These are phyloP conservation scores for Plemyria rubiginata DNA, from an alignment of 2,888 invertebrate genomes.

Conservation along the genomic window DNA sequence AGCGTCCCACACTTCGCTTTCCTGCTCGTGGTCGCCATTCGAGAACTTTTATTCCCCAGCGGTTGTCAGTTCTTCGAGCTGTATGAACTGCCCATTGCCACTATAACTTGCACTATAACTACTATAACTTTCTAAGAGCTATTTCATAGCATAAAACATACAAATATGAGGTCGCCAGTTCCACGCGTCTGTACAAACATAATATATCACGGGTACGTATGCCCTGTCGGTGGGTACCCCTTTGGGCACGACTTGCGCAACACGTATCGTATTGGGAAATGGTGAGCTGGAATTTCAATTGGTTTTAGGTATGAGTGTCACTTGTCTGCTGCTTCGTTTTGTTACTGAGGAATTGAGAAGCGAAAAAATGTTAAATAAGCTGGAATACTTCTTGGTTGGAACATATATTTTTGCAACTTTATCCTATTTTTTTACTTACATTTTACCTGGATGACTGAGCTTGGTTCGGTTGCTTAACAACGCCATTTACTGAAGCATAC, in stretches of 20 bases:
- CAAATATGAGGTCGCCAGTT: constrained; percentile 12
- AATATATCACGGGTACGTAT: constrained; percentile 45
- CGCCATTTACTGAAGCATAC: no score
- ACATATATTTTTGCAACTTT: no score
- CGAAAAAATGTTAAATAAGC: constrained; percentile 10
- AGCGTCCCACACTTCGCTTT: no score
- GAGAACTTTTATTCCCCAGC: no score
- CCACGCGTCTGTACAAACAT: constrained; percentile 31
- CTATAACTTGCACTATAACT: no score
- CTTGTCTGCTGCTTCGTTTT: constrained; percentile 46
- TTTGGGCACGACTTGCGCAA: constrained; percentile 41
- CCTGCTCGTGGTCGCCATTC: no score
- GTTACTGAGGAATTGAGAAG: constrained; percentile 19
- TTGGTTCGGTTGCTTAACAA: no score
- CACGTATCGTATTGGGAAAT: constrained; percentile 64
- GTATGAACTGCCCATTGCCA: no score
- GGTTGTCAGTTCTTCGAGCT: no score
- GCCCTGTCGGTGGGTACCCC: constrained; percentile 40
- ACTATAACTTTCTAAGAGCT: no score
- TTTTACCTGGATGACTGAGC: no score
- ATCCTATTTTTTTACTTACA: no score
- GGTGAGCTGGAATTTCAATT: constrained; percentile 69
- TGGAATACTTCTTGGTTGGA: not conserved
- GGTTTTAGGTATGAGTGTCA: constrained; percentile 63
- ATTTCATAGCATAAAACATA: constrained; percentile 2